phyloP scores from a whole-genome alignment of 1,140 invertebrate species.

The Brachystomella parvula region DNA sequence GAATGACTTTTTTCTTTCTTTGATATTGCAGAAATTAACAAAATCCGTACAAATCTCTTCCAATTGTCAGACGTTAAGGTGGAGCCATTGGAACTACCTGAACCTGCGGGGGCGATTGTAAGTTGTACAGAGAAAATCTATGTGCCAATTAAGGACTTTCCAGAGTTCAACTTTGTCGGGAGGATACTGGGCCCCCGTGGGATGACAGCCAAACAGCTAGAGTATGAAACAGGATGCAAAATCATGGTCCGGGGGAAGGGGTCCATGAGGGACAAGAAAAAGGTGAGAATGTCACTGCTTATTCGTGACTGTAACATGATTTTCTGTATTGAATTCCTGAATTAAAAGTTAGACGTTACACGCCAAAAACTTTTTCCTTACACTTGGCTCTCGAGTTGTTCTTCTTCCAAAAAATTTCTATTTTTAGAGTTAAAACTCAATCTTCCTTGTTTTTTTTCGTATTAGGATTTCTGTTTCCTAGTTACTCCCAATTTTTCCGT shows the following conservation, averaged over 20 bases:
- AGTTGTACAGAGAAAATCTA: conserved; percentile 98
- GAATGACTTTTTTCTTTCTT: conserved; percentile 38
- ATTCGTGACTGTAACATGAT: too few relatives aligned
- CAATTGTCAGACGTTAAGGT: conserved; percentile 95
- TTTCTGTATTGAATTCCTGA: too few relatives aligned
- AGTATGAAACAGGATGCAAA: conserved; percentile 99
- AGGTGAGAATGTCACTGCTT: conserved; percentile 61
- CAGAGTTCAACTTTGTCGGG: conserved; percentile 99
- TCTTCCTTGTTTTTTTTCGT: neutral
- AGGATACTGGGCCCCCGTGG: conserved; percentile 93
- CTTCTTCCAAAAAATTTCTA: conserved; percentile 4
- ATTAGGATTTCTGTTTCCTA: neutral
- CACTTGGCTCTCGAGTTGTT: too few relatives aligned
- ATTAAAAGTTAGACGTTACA: too few relatives aligned
- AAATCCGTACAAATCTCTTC: conserved; percentile 92
- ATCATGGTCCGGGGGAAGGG: conserved; percentile 99
- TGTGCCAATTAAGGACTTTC: conserved; percentile 98
- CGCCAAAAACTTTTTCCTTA: too few relatives aligned
- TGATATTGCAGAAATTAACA: conserved; percentile 90
- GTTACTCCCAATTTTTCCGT: neutral
- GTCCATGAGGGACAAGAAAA: conserved; percentile 99
- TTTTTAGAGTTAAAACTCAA: neutral
- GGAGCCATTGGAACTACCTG: conserved; percentile 68
- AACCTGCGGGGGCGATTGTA: conserved; percentile 79
- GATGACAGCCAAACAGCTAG: conserved; percentile 99